These are phyloP conservation scores for Aldabrachelys gigantea DNA, from an alignment of 2,113 vertebrate genomes.

Conservation along the genomic window DNA sequence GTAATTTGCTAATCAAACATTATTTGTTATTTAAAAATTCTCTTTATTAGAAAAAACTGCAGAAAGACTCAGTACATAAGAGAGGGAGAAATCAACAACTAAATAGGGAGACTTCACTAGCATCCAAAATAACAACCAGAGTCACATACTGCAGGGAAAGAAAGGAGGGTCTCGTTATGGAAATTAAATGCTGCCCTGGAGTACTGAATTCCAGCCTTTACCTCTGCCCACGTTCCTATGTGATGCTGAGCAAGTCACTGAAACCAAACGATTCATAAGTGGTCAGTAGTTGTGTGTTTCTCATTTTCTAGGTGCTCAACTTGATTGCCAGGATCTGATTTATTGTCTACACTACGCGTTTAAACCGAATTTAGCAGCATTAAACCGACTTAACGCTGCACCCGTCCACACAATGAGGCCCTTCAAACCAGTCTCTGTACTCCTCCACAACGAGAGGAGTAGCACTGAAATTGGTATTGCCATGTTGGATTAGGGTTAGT, in stretches of 20 bases:
- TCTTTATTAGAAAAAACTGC: background rate
- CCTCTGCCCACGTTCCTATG: background rate
- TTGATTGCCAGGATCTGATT: background rate
- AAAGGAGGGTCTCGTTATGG: background rate
- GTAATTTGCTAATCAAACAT: background rate
- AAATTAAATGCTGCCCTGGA: background rate
- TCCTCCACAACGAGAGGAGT: too few species aligned
- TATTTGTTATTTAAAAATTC: background rate
- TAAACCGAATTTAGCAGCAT: too few species aligned
- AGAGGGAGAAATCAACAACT: background rate
- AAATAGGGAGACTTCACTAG: background rate
- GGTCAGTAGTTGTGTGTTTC: background rate
- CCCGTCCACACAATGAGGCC: too few species aligned
- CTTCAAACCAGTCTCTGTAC: too few species aligned
- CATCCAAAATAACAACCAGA: background rate
- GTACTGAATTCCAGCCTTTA: background rate
- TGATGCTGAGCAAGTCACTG: background rate
- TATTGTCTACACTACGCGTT: background rate
- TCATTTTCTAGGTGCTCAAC: background rate
- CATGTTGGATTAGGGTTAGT: too few species aligned
- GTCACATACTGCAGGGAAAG: background rate
- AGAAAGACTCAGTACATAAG: background rate
- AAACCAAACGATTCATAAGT: background rate
- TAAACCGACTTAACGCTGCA: too few species aligned
- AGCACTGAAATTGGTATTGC: too few species aligned